phyloP scores from a whole-genome alignment of 64 coral and sea anemone species.

The Hydrozoanthus tunicans region DNA sequence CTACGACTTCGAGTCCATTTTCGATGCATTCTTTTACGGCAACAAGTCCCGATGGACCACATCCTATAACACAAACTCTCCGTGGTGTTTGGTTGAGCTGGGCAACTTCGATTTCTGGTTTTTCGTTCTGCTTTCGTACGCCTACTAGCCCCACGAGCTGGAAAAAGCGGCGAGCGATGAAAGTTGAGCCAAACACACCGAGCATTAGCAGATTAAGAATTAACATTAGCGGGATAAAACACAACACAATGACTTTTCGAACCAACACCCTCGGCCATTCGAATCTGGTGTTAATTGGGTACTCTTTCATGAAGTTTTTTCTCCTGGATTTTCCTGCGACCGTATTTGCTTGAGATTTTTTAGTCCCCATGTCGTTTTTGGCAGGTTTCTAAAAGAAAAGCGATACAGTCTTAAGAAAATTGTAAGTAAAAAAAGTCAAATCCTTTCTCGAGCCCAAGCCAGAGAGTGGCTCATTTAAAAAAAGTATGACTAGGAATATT shows the following conservation, averaged over 20 bases:
- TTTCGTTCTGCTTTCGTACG: neutral
- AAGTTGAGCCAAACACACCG: neutral
- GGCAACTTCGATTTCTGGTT: neutral
- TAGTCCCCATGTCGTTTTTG: too few species aligned
- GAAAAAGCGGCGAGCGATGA: neutral
- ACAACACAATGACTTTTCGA: neutral
- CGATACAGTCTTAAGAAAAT: too few species aligned
- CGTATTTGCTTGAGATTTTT: too few species aligned
- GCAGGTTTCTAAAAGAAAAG: too few species aligned
- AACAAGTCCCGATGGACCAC: conserved; percentile 17
- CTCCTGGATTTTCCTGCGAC: neutral
- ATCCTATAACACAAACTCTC: conserved; percentile 29
- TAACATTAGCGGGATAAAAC: neutral
- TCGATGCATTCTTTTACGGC: conserved; percentile 25
- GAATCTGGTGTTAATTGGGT: neutral
- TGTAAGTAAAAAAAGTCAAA: too few species aligned
- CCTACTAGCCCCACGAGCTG: neutral
- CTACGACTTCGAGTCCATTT: conserved; percentile 26
- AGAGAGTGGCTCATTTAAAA: too few species aligned
- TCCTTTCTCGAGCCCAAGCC: too few species aligned
- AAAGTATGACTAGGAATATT: too few species aligned
- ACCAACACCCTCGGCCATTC: neutral
- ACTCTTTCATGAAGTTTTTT: conserved; percentile 20
- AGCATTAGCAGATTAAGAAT: conserved; percentile 24
- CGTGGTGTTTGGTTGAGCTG: neutral